Conservation (phyloP, 2,888 invertebrate genomes). For the Drosophila mayaguana region DNA sequence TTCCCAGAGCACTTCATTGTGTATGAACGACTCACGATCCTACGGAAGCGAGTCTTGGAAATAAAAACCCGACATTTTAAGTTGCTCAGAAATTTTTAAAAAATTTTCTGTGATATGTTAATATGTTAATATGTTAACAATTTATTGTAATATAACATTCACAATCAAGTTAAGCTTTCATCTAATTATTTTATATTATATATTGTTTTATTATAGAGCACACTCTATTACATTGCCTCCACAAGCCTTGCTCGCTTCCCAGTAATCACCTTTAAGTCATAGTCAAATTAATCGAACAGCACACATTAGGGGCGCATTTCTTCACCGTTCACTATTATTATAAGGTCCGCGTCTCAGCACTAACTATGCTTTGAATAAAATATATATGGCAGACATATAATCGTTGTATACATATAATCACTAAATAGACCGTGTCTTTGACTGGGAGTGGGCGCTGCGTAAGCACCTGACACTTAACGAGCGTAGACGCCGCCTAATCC, state of each 20-base stretch:
- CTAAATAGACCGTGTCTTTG: background rate
- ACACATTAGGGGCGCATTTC: background rate
- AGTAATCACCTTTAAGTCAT: background rate
- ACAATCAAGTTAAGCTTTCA: background rate
- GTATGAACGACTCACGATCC: background rate
- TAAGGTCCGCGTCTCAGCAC: background rate
- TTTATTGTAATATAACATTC: background rate
- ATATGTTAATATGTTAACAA: no score
- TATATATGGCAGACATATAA: background rate
- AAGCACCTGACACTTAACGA: constrained; percentile 39
- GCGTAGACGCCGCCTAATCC: constrained; percentile 41
- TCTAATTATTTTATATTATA: background rate
- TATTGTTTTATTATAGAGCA: background rate
- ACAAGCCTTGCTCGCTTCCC: no score
- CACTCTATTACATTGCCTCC: background rate
- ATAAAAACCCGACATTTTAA: no score
- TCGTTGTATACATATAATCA: background rate
- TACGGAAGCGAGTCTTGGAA: background rate
- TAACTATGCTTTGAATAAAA: background rate
- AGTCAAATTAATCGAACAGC: background rate
- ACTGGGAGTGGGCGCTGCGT: constrained; percentile 9
- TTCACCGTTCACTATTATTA: background rate
- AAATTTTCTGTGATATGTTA: no score
- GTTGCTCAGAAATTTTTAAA: background rate
- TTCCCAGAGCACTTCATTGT: background rate